These are phyloP conservation scores for Presbytis comata DNA, from an alignment of 2,797 vertebrate species.

Conservation along the genomic window DNA sequence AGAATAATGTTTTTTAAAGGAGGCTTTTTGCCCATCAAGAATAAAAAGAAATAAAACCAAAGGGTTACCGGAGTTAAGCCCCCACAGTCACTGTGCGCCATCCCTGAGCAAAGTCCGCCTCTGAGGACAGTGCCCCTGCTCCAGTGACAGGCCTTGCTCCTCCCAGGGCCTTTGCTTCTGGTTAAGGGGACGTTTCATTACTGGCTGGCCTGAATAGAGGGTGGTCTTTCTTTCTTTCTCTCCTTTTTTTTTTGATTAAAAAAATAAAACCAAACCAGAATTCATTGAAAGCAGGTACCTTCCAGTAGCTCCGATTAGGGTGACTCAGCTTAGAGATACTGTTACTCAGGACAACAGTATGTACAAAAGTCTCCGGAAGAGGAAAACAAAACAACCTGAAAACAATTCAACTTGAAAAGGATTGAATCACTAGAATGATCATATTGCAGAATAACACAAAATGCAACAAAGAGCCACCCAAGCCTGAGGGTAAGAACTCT, in stretches of 20 bases:
- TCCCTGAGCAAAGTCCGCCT: background rate
- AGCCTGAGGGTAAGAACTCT: background rate
- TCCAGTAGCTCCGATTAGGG: background rate
- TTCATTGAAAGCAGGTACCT: conserved; percentile 66
- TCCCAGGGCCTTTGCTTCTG: background rate
- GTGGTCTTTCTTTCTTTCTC: background rate
- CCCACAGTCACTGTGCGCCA: fast-evolving
- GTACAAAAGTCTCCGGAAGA: conserved; percentile 37
- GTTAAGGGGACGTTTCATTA: fast-evolving
- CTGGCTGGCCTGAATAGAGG: background rate
- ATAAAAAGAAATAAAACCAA: background rate
- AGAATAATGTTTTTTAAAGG: background rate
- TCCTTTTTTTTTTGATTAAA: background rate
- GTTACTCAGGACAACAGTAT: conserved; percentile 22
- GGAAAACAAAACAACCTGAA: background rate
- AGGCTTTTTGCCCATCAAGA: background rate
- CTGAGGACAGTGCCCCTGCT: too few relatives aligned
- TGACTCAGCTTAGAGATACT: background rate
- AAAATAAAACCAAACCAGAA: background rate
- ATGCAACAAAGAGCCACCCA: background rate
- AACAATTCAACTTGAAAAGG: background rate
- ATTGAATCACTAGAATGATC: background rate
- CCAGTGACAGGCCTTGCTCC: too few relatives aligned
- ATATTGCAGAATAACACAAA: background rate
- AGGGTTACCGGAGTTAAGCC: background rate